Base-by-base conservation (phyloP, 2,113 vertebrate species). In the Apeltes quadracus region DNA sequence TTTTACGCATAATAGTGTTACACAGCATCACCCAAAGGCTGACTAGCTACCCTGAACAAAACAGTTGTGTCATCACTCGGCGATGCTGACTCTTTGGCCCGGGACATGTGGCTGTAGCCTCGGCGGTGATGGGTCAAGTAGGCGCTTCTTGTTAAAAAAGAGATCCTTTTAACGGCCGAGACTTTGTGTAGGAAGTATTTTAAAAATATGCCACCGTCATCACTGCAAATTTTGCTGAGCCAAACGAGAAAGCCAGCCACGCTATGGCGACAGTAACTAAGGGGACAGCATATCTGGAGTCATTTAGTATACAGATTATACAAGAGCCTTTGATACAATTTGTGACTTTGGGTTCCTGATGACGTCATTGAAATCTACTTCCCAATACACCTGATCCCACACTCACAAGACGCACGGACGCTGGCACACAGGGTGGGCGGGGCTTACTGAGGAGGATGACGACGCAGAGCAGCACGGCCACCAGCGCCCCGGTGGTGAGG, bases 401-500 rank as follows among this genome's bases (percentile, higher is more conserved):
- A 56, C 36, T 18, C 41, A 39, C 7, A 11, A 18, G 38, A n/a
- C 64, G 25, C 10, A 41, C 66, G 69, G 38, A 62, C 10, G 16
- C 43, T 54, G 23, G 25, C 1, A 66, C 50, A 61, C 0, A 15
- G n/a, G 5, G 48, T 0, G 16, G 22, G 53, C 29, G 4, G 0
- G 16, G 25, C 96, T 96, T 90, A 98, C 96, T 96, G 51, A 97
- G 92, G 7, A 97, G 92, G 63, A 97, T 96, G 15, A 96, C 85
- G 65, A 97, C 95, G 78, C 96, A 97, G 57, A 96, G 94, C 67
- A 97, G 91, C 69, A 97, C 97, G 84, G 96, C 96, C 34, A 97
- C 91, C 57, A 97, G 84, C 0, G 96, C 96, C 0, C 96, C 96
- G 0, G 96, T 96, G 65, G 95, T 97, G 73, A 97, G 95, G 1